Conservation (phyloP, 2,888 invertebrate species). For the Dione juno region DNA sequence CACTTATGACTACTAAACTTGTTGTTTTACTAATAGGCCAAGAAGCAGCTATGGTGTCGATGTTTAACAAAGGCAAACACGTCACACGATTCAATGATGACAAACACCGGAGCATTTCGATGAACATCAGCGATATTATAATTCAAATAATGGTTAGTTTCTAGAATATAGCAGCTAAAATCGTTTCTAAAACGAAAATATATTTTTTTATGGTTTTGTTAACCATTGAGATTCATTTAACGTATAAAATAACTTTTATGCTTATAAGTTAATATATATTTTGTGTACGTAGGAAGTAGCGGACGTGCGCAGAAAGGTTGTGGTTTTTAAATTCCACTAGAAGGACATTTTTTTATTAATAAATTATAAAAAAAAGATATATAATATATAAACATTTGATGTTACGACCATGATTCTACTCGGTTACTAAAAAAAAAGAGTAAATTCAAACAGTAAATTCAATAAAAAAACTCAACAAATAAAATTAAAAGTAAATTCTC, state of each 20-base stretch:
- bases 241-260: neutral
- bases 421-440: too few relatives aligned
- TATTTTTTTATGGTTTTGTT: conserved; percentile 1
- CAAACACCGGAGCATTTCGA: conserved; percentile 78
- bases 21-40: conserved; percentile 4
- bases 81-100: conserved; percentile 68
- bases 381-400: too few relatives aligned
- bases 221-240: conserved; percentile 1
- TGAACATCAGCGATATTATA: conserved; percentile 63
- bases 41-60: conserved; percentile 35
- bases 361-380: too few relatives aligned
- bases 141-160: conserved; percentile 49
- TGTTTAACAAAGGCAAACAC: conserved; percentile 62
- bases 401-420: too few relatives aligned
- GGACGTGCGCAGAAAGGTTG: neutral
- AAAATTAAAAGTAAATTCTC: too few relatives aligned
- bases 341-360: too few relatives aligned
- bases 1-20: neutral
- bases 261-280: neutral
- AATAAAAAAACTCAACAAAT: too few relatives aligned
- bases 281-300: neutral
- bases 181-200: conserved; percentile 38
- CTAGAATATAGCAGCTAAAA: conserved; percentile 30
- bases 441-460: too few relatives aligned
- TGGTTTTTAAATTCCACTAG: conserved; percentile 6